Evolutionary conservation across 2,113 vertebrate genomes (phyloP).

Genomic region (Aviceda subcristata): DNA sequence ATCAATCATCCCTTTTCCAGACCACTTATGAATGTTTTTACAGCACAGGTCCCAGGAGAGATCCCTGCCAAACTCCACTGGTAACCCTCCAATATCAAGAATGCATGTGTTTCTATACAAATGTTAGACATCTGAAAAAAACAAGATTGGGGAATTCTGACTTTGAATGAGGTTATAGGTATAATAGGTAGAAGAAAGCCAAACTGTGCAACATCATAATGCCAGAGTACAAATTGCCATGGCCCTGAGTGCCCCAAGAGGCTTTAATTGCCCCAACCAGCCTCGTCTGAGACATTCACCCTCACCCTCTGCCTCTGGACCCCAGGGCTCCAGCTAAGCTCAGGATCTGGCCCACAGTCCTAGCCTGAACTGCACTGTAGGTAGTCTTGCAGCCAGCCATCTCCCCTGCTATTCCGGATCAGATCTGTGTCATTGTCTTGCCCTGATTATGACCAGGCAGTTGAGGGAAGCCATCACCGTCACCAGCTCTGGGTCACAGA

Average conservation of each 20-base stretch:
- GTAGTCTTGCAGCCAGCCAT: neutral
- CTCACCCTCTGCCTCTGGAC: neutral
- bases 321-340: neutral
- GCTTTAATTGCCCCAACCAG: neutral
- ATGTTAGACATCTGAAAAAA: neutral
- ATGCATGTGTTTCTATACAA: neutral
- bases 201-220: neutral
- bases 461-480: neutral
- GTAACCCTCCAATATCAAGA: neutral
- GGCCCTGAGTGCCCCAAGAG: neutral
- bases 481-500: neutral
- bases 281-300: neutral
- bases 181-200: neutral
- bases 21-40: neutral
- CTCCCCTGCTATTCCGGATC: neutral
- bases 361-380: neutral
- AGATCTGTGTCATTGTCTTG: neutral
- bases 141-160: neutral
- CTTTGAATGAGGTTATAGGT: neutral
- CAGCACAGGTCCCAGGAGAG: neutral
- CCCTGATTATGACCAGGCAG: neutral
- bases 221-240: neutral
- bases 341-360: neutral
- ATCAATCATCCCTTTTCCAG: neutral
- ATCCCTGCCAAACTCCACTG: neutral